Conservation (phyloP, 2,113 vertebrate species). For the Indri indri region DNA sequence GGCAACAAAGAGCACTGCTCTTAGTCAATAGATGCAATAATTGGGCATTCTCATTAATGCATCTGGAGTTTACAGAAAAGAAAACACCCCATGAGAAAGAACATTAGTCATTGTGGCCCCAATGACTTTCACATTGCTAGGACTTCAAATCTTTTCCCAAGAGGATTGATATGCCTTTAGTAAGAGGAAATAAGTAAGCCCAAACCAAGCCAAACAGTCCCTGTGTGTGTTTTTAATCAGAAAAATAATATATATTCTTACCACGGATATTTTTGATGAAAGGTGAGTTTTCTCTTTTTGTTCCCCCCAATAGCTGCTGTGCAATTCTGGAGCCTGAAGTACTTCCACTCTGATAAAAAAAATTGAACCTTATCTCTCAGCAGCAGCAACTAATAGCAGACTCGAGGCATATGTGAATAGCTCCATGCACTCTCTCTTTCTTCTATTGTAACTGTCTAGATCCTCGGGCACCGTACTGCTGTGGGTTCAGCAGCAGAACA, state of each 20-base stretch:
- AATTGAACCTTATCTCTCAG: slow-evolving; percentile 27
- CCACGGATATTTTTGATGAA: slow-evolving; percentile 2
- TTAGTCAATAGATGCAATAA: slow-evolving; percentile 47
- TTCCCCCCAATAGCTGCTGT: background rate
- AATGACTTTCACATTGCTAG: background rate
- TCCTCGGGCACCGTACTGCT: background rate
- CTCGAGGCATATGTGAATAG: background rate
- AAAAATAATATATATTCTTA: slow-evolving; percentile 39
- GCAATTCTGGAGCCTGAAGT: slow-evolving; percentile 4
- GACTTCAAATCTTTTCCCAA: slow-evolving; percentile 23
- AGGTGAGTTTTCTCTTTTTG: background rate
- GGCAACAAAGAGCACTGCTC: slow-evolving; percentile 4
- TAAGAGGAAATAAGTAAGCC: slow-evolving; percentile 29
- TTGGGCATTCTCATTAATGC: slow-evolving; percentile 46
- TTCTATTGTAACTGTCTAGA: background rate
- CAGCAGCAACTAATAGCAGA: slow-evolving; percentile 33
- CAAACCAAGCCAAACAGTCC: background rate
- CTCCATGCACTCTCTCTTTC: background rate
- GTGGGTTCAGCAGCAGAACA: background rate
- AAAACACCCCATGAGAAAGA: slow-evolving; percentile 29
- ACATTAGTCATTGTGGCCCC: slow-evolving; percentile 17
- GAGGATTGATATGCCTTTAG: slow-evolving; percentile 10
- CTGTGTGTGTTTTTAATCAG: background rate
- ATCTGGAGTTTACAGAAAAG: slow-evolving; percentile 56
- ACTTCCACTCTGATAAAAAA: slow-evolving; percentile 33